Conservation (phyloP, 2,797 vertebrate species). For the Acanthornis magna region DNA sequence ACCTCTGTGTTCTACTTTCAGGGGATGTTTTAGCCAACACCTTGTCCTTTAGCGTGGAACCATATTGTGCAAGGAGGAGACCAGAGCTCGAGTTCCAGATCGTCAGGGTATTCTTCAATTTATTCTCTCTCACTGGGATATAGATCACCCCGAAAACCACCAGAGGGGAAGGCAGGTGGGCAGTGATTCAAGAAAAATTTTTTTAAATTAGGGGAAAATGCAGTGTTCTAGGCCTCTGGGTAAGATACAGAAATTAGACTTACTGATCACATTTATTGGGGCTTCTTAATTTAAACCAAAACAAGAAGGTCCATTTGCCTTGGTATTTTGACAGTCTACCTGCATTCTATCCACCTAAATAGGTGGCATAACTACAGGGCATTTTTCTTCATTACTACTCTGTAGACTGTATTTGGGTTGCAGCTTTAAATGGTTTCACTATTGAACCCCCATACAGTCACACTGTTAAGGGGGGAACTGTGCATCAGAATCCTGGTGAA, state of each 20-base stretch:
- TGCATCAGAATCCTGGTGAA: not conserved
- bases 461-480: not conserved
- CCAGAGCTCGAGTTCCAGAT: not conserved
- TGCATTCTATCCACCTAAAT: not conserved
- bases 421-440: not conserved
- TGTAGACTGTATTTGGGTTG: not conserved
- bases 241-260: not conserved
- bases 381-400: not conserved
- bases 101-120: not conserved
- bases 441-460: rapidly evolving
- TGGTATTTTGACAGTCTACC: not conserved
- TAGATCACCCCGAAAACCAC: not conserved
- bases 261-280: not conserved
- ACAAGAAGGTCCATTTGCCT: not conserved
- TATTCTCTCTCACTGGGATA: not conserved
- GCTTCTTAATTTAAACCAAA: not conserved
- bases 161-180: not conserved
- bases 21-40: not conserved
- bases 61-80: not conserved
- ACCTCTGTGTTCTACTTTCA: conserved; percentile 7
- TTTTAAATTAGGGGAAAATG: not conserved
- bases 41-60: not conserved
- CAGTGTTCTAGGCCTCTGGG: not conserved
- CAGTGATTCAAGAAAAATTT: not conserved
- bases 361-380: not conserved